A percentile compares a stretch with the other conserved stretches of the same genome.
Conservation (phyloP, 2,113 vertebrate genomes). For the Helogale parvula region DNA sequence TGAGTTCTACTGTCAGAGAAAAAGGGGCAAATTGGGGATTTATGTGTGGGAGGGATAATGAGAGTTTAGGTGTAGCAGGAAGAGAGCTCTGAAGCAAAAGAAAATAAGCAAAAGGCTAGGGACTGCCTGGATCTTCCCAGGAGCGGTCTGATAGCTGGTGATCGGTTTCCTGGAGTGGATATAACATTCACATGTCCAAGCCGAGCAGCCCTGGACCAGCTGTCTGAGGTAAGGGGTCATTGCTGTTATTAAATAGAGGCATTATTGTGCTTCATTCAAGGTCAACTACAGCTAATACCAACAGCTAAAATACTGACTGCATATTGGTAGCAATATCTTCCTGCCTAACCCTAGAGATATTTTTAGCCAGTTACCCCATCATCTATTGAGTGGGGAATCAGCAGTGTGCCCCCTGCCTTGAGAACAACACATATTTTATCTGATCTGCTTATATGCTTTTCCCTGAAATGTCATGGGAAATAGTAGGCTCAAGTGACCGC, state of each 20-base stretch:
- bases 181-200: background rate
- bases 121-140: background rate
- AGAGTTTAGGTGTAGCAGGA: background rate
- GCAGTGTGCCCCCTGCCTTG: background rate
- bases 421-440: background rate
- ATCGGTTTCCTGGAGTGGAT: background rate
- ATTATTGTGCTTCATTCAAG: background rate
- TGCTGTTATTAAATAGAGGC: background rate
- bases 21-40: background rate
- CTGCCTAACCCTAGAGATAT: background rate
- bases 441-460: background rate
- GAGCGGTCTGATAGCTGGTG: background rate
- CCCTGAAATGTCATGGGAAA: background rate
- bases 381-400: background rate
- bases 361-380: background rate
- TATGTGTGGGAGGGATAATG: background rate
- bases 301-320: background rate
- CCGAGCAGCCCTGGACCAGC: background rate
- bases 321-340: background rate
- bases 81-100: accelerated
- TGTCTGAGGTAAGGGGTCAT: background rate
- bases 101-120: background rate
- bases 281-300: background rate
- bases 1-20: background rate
- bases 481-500: background rate